Conservation (phyloP, 2,888 invertebrate species). For the Arctia plantaginis region DNA sequence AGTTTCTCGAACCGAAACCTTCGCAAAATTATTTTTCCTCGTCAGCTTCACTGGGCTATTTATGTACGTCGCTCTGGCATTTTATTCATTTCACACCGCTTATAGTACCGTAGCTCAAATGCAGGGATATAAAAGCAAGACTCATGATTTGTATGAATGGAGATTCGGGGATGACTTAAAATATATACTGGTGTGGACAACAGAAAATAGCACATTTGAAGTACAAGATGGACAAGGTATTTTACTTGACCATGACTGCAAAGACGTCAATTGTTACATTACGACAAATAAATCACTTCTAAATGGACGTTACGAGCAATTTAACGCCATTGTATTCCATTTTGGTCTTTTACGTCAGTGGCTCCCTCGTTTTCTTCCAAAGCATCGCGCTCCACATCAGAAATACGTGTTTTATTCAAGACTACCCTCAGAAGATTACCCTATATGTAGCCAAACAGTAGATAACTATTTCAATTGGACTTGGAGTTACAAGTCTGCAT, state of each 20-base stretch:
- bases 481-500: conserved; percentile 77
- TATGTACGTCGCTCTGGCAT: conserved; percentile 67
- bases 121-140: background rate
- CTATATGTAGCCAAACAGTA: conserved; percentile 64
- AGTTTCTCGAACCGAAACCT: conserved; percentile 63
- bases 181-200: conserved; percentile 71
- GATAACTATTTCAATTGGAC: conserved; percentile 80
- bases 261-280: conserved; percentile 68
- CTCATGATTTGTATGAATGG: conserved; percentile 23
- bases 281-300: conserved; percentile 65
- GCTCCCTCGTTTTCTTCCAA: conserved; percentile 55
- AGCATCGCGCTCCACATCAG: conserved; percentile 61
- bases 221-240: conserved; percentile 57
- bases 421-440: conserved; percentile 60
- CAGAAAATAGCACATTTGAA: conserved; percentile 19
- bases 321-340: conserved; percentile 73
- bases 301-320: conserved; percentile 60
- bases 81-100: conserved; percentile 71
- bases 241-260: conserved; percentile 65
- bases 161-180: conserved; percentile 56
- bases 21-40: conserved; percentile 75
- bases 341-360: conserved; percentile 54
- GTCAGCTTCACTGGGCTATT: conserved; percentile 69
- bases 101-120: conserved; percentile 39
- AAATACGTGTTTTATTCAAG: conserved; percentile 74